Conservation (phyloP, 2,113 vertebrate genomes). For the Colaptes auratus region DNA sequence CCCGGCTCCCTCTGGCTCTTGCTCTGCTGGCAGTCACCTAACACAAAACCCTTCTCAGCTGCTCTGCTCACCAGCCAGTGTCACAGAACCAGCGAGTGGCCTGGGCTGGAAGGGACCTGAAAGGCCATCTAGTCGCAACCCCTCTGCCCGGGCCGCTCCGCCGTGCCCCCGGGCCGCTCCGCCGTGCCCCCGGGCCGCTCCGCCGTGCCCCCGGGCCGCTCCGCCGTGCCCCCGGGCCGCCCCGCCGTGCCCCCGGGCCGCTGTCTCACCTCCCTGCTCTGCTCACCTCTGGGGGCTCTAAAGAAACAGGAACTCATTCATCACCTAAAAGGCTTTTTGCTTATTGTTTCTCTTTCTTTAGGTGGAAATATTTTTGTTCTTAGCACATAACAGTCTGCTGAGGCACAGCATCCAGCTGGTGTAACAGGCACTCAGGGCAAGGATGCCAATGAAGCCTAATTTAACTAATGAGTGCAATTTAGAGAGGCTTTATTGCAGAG, state of each 20-base stretch:
- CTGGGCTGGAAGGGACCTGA: too few species aligned
- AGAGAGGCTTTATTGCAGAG: slow-evolving; percentile 3
- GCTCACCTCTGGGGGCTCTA: not conserved
- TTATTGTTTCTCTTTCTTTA: not conserved
- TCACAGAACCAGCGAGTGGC: too few species aligned
- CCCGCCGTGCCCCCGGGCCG: not conserved
- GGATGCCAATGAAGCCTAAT: not conserved
- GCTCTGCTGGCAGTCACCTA: not conserved
- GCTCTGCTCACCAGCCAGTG: not conserved
- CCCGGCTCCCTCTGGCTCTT: not conserved
- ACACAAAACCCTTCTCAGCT: not conserved
- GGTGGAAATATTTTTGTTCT: not conserved
- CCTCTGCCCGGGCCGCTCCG: not conserved
- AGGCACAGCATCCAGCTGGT: not conserved
- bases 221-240: not conserved
- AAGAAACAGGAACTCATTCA: not conserved
- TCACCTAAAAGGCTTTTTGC: not conserved
- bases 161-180: not conserved
- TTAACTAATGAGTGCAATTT: slow-evolving; percentile 34
- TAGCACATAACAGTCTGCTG: not conserved
- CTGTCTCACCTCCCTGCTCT: not conserved
- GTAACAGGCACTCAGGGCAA: not conserved
- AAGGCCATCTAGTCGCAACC: too few species aligned
- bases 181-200: not conserved
- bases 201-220: not conserved